These are phyloP conservation scores for Polymixis lichenea DNA, from an alignment of 2,888 invertebrate species.

Conservation along the genomic window DNA sequence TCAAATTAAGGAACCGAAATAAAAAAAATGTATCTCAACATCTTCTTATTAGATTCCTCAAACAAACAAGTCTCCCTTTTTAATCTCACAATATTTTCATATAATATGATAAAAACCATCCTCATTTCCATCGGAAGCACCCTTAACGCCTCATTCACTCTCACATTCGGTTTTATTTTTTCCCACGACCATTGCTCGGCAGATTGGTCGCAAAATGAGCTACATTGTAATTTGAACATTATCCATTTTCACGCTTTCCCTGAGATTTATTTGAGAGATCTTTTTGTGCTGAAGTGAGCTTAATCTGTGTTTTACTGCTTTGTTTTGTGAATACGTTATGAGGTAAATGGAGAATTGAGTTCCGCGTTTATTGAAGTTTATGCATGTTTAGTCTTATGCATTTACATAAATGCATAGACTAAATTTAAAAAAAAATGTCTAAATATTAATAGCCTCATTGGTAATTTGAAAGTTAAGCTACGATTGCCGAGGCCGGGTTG, in stretches of 20 bases:
- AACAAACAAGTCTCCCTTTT: not conserved
- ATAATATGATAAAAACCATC: slow-evolving; percentile 27
- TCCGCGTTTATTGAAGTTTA: not conserved
- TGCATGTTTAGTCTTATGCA: too few species aligned
- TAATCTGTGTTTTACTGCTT: slow-evolving; percentile 43
- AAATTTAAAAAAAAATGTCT: too few species aligned
- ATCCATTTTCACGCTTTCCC: slow-evolving; percentile 65
- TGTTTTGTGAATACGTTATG: slow-evolving; percentile 25
- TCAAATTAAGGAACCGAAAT: too few species aligned
- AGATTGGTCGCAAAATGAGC: slow-evolving; percentile 68
- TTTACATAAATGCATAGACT: too few species aligned
- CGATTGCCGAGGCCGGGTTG: too few species aligned
- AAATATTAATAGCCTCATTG: too few species aligned
- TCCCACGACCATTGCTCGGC: slow-evolving; percentile 40
- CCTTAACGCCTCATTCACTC: slow-evolving; percentile 41
- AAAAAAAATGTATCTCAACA: not conserved
- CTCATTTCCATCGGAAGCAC: slow-evolving; percentile 18
- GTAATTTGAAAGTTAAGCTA: too few species aligned
- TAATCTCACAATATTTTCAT: slow-evolving; percentile 23
- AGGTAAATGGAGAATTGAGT: not conserved
- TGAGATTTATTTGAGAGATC: slow-evolving; percentile 64
- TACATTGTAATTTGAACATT: slow-evolving; percentile 71
- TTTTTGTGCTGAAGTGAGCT: slow-evolving; percentile 57
- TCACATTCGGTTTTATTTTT: slow-evolving; percentile 45
- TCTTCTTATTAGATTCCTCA: not conserved